Conservation (phyloP, 2,113 vertebrate species). For the Antechinus stuartii region DNA sequence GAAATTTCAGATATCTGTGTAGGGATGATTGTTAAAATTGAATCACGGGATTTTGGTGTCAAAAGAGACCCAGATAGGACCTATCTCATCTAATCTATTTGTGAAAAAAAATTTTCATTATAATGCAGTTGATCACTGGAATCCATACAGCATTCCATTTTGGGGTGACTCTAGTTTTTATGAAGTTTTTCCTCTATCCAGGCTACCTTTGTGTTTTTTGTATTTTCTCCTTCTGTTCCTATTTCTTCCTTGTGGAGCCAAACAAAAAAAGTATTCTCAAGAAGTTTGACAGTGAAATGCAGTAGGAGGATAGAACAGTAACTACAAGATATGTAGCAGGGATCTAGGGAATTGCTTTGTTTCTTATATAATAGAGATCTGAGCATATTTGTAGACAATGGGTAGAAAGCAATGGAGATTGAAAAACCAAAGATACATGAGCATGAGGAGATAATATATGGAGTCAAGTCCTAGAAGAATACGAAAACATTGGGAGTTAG, state of each 20-base stretch:
- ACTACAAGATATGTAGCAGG: not conserved
- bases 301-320: not conserved
- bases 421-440: not conserved
- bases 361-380: not conserved
- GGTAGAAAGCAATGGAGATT: not conserved
- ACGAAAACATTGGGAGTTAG: not conserved
- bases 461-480: not conserved
- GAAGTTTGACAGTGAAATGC: not conserved
- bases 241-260: not conserved
- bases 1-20: not conserved
- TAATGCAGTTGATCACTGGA: not conserved
- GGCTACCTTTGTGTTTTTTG: not conserved
- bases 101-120: not conserved
- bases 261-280: not conserved
- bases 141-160: not conserved
- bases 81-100: not conserved
- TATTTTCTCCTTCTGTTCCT: not conserved
- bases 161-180: not conserved
- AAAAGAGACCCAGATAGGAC: not conserved
- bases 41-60: not conserved
- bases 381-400: not conserved
- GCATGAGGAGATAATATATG: not conserved
- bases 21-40: not conserved
- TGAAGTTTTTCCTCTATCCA: not conserved
- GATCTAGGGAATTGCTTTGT: not conserved